These are phyloP conservation scores for Tenualosa thibaudeaui DNA, from an alignment of 2,797 vertebrate species.

Conservation along the genomic window DNA sequence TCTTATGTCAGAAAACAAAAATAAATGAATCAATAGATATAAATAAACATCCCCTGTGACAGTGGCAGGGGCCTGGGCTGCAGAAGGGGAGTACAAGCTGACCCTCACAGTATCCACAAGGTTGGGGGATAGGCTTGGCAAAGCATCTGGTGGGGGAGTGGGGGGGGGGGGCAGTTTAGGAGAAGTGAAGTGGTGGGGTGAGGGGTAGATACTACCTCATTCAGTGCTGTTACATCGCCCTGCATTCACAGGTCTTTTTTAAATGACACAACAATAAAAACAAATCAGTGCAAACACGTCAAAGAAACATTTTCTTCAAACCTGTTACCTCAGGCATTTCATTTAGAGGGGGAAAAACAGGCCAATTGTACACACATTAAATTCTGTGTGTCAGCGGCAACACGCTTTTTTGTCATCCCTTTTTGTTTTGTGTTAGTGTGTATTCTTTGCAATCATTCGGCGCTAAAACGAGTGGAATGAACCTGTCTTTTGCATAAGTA, in stretches of 20 bases:
- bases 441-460: slow-evolving; percentile 53
- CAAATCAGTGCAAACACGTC: slow-evolving; percentile 49
- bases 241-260: slow-evolving; percentile 46
- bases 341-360: slow-evolving; percentile 39
- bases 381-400: background rate
- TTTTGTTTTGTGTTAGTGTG: slow-evolving; percentile 23
- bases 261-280: slow-evolving; percentile 44
- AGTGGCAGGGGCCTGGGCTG: background rate
- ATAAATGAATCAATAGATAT: slow-evolving; percentile 16
- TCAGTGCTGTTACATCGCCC: slow-evolving; percentile 38
- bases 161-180: slow-evolving; percentile 24
- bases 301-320: slow-evolving; percentile 87
- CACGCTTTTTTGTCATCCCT: background rate
- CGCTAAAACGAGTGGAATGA: slow-evolving; percentile 53
- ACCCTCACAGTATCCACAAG: slow-evolving; percentile 1
- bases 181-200: background rate
- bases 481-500: slow-evolving; percentile 37
- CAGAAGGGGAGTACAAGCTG: background rate
- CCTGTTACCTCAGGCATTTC: slow-evolving; percentile 70
- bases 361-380: background rate
- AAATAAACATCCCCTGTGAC: slow-evolving; percentile 7
- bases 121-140: slow-evolving; percentile 37
- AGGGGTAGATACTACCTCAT: slow-evolving; percentile 29
- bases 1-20: slow-evolving; percentile 13
- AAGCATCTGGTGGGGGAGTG: background rate